Percentiles rank a stretch among this genome's conserved stretches.
Evolutionary conservation across 2,888 invertebrate genomes (phyloP).

Genomic region (Acleris laterana): DNA sequence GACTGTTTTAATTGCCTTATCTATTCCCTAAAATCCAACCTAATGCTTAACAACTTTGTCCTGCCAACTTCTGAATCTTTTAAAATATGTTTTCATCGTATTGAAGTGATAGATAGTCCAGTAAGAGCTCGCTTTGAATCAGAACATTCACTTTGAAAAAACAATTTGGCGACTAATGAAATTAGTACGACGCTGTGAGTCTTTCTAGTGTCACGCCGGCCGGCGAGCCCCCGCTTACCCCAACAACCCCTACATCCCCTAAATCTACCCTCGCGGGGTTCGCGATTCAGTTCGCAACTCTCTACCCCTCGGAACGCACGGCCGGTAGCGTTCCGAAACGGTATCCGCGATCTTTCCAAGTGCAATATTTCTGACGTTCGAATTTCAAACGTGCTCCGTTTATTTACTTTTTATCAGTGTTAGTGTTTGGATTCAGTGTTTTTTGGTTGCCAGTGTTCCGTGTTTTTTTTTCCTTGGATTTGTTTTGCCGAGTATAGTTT

Average conservation of each 20-base stretch:
- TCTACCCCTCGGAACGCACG: constrained; percentile 51
- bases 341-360: constrained; percentile 70
- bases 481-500: constrained; percentile 37
- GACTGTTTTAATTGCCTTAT: too few relatives aligned
- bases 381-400: constrained; percentile 53
- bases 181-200: constrained; percentile 37
- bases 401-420: constrained; percentile 41
- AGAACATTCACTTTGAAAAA: constrained; percentile 12
- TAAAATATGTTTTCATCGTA: not conserved
- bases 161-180: constrained; percentile 33
- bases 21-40: too few relatives aligned
- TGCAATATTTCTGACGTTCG: constrained; percentile 68
- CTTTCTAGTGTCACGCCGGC: constrained; percentile 30
- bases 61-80: too few relatives aligned
- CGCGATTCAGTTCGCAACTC: constrained; percentile 33
- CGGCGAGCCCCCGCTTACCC: constrained; percentile 59
- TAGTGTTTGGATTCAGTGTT: constrained; percentile 44
- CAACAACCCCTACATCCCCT: constrained; percentile 48
- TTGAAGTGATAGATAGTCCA: not conserved
- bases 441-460: constrained; percentile 36
- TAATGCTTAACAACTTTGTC: too few relatives aligned
- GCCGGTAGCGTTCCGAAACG: constrained; percentile 43
- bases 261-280: constrained; percentile 45
- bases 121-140: not conserved
- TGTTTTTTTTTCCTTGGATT: constrained; percentile 38